phyloP scores from a whole-genome alignment of 2,888 invertebrate genomes.

The Hirudinaria manillensis region DNA sequence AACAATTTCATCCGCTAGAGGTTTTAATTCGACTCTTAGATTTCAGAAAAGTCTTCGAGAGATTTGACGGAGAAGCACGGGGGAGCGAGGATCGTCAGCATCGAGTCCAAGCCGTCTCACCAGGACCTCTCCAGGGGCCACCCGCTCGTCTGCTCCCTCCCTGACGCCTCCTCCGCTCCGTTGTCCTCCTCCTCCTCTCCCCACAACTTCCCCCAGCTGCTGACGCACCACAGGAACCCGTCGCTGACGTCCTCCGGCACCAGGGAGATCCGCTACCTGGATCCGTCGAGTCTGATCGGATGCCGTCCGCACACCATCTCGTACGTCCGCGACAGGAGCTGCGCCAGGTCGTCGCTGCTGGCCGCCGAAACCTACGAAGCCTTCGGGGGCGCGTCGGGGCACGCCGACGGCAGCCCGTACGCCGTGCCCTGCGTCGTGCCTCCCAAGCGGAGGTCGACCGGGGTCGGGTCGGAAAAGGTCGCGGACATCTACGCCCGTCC shows the following conservation, averaged over 20 bases:
- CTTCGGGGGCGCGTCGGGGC: neutral
- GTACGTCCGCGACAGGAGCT: constrained; percentile 22
- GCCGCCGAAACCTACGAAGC: constrained; percentile 27
- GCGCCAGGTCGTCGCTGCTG: constrained; percentile 19
- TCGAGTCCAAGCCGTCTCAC: too few relatives aligned
- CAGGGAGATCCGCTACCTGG: neutral
- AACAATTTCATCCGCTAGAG: too few relatives aligned
- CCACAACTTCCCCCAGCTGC: constrained; percentile 12
- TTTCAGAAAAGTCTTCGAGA: too few relatives aligned
- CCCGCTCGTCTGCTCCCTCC: too few relatives aligned
- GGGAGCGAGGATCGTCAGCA: too few relatives aligned
- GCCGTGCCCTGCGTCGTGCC: constrained; percentile 29
- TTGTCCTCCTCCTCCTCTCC: neutral
- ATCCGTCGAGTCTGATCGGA: neutral
- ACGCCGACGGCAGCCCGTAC: constrained; percentile 12
- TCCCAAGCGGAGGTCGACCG: neutral
- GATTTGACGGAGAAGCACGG: too few relatives aligned
- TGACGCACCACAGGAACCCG: neutral
- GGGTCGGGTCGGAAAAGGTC: constrained; percentile 17
- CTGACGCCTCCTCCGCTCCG: neutral
- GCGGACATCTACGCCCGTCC: constrained; percentile 34
- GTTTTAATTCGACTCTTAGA: too few relatives aligned
- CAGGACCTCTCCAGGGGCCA: too few relatives aligned
- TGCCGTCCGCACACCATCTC: constrained; percentile 33
- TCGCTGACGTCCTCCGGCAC: neutral